Percentiles rank a stretch among this genome's conserved stretches.
phyloP scores from a whole-genome alignment of 2,797 vertebrate species.

The Bradypus variegatus region DNA sequence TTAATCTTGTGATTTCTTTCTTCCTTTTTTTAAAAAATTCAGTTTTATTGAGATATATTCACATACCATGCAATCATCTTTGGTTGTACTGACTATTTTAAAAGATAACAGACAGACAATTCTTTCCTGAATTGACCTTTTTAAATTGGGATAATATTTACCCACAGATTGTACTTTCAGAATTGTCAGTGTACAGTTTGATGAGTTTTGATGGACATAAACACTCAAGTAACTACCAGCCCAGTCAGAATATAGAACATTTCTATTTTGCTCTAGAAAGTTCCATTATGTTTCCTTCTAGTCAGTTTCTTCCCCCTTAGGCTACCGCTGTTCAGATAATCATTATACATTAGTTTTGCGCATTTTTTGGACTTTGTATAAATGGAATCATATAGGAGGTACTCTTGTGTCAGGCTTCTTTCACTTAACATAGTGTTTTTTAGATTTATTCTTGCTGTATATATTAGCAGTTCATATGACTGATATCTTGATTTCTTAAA shows the following conservation, averaged over 20 bases:
- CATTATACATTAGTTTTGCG: not conserved
- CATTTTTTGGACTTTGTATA: not conserved
- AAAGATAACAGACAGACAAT: not conserved
- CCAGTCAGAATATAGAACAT: not conserved
- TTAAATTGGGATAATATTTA: not conserved
- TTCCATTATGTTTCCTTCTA: not conserved
- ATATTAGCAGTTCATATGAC: not conserved
- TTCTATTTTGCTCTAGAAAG: not conserved
- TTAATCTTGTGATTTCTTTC: too few relatives aligned
- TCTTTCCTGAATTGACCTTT: not conserved
- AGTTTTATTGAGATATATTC: too few relatives aligned
- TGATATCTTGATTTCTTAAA: not conserved
- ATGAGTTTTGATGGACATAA: not conserved
- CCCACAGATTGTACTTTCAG: not conserved
- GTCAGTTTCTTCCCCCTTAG: not conserved
- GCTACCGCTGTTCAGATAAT: not conserved
- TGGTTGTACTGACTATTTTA: not conserved
- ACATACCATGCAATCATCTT: too few relatives aligned
- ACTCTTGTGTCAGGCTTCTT: not conserved
- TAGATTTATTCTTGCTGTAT: not conserved
- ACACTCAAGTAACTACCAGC: not conserved
- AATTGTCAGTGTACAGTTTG: not conserved
- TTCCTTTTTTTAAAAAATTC: too few relatives aligned
- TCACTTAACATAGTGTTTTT: not conserved
- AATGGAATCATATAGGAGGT: not conserved